Base-by-base conservation (phyloP, 2,797 vertebrate genomes). In the Artibeus lituratus region DNA sequence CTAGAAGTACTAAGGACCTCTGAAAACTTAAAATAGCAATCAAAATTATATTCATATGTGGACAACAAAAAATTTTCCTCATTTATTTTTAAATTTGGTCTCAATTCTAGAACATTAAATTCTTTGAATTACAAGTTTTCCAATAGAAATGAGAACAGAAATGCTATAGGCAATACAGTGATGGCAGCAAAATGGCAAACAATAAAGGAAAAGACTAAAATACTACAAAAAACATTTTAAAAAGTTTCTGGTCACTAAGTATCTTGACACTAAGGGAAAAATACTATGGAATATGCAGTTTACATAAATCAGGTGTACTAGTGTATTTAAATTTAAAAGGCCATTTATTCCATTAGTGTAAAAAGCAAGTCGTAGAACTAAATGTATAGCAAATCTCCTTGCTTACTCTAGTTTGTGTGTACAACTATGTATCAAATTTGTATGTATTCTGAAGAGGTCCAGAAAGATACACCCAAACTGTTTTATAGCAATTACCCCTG, bases 261-360 rank as follows among this genome's bases (percentile, higher is more conserved):
- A n/a, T 32, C 39, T 96, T 96, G 12, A 72, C 42, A 81, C 59
- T 93, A 62, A 88, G 57, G 49, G n/a, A 95, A 93, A 94, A 97
- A 82, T 84, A 35, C 19, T 91, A 2, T 87, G 82, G 21, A 53
- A 49, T 85, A 73, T 74, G 5, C 16, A 82, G 10, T 85, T 92
- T 84, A 14, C 26, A 44, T 65, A 86, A 59, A 19, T 67, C 16
- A 49, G 15, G 10, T 90, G 0, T 92, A 76, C 32, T 21, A 87
- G 10, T n/a, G 8, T 84, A 70, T 80, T 91, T 90, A 86, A 85
- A 77, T 59, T 77, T 85, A 70, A 80, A 91, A 51, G 5, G 7
- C 18, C 77, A 4, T 73, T 94, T 14, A 74, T 0, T 73, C 44
- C 32, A 9, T 85, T 42, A 62, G 15, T 76, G 12, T 84, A 65